phyloP scores from a whole-genome alignment of 2,888 invertebrate species.

The Artemia sinica region DNA sequence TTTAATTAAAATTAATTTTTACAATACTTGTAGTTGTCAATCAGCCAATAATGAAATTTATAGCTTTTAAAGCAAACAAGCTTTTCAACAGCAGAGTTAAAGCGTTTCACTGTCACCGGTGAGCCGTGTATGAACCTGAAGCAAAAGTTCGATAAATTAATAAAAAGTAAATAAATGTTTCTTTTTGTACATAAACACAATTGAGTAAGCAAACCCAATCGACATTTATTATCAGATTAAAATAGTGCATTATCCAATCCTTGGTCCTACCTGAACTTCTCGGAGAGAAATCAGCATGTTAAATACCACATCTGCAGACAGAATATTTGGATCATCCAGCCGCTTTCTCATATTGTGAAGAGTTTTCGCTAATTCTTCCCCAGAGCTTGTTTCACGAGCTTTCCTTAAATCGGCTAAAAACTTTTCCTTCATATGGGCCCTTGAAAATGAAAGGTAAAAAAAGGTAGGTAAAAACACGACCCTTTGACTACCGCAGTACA shows the following conservation, averaged over 20 bases:
- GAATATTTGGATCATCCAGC: constrained; percentile 86
- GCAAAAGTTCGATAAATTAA: too few relatives aligned
- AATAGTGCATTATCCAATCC: too few relatives aligned
- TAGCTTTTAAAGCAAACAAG: too few relatives aligned
- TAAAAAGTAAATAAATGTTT: too few relatives aligned
- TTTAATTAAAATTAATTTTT: too few relatives aligned
- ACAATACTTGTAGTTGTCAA: too few relatives aligned
- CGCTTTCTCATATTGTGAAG: constrained; percentile 76
- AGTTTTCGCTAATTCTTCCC: constrained; percentile 57
- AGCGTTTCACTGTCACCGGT: too few relatives aligned
- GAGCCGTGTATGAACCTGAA: too few relatives aligned
- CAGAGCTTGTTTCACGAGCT: constrained; percentile 68
- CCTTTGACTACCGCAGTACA: neutral
- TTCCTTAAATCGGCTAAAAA: constrained; percentile 83
- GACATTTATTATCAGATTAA: neutral
- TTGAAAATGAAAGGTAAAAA: constrained; percentile 32
- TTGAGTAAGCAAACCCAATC: neutral
- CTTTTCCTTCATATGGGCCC: constrained; percentile 91
- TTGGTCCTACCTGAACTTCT: constrained; percentile 48
- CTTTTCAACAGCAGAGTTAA: too few relatives aligned
- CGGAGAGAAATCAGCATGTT: constrained; percentile 81
- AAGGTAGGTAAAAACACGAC: neutral
- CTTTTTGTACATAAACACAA: neutral
- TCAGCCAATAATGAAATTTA: too few relatives aligned
- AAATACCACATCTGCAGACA: constrained; percentile 86